Base-by-base conservation (phyloP, 2,113 vertebrate species). In the Sebastes fasciatus region DNA sequence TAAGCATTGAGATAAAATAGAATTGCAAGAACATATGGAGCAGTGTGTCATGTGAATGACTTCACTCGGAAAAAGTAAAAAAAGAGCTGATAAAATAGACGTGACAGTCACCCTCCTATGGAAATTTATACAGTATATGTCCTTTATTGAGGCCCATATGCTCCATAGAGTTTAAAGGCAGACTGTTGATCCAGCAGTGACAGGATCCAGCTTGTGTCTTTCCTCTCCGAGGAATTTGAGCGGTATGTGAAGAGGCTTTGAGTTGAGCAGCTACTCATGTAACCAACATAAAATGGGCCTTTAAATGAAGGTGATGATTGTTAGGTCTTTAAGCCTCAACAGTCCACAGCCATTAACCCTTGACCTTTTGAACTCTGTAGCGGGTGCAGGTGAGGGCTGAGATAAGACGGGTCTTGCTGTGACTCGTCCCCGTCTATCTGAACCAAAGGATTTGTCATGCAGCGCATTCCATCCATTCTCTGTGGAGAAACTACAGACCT, bases 381-480 rank as follows among this genome's bases (percentile, higher is more conserved):
- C 45, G 17, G 45, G 54, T 42, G 6, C 5, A 5, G 34, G 17
- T 65, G 42, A 43, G 9, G 6, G 45, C 16, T 3, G 1, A 52
- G 69, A 75, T 60, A 19, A 70, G 54, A 43, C 13, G 0, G 1
- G 57, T 52, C 60, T n/a, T 2, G 77, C 60, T 70, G 54, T 7
- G 69, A 75, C 81, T 62, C 7, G 65, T 77, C 14, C 57, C 43
- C 17, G 13, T 54, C 19, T 13, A 13, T 63, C 23, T 34, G 6
- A 12, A 19, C 11, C 0, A 5, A 23, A 2, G 26, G 21, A 52
- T 6, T 51, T 34, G 54, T 72, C 7, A 34, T 58, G 26, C 42
- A 10, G 26, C 23, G 45, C 74, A 82, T 86, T 83, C 73, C 80
- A 10, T n/a, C 11, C 45, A 62, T 80, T 80, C 62, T 74, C 67